Conservation (phyloP, 2,113 vertebrate species). For the Orientallactaga bullata region DNA sequence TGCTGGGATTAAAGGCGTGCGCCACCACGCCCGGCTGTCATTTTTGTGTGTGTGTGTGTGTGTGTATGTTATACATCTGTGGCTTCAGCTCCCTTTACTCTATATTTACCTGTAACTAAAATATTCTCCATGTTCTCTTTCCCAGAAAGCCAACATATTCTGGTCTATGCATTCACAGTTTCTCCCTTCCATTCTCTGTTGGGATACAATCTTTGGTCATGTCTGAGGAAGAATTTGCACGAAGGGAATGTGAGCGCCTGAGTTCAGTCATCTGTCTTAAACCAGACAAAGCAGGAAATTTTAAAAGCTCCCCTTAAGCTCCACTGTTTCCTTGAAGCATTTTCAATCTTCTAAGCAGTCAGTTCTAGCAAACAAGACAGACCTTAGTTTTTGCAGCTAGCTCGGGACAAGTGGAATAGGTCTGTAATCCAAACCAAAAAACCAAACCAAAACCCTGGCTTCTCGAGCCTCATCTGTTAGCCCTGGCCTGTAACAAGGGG, state of each 20-base stretch:
- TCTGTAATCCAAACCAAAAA: constrained; percentile 40
- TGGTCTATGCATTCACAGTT: background rate
- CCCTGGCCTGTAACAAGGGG: background rate
- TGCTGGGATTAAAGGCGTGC: too few relatives aligned
- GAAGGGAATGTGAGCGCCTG: background rate
- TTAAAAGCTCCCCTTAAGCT: background rate
- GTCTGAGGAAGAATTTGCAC: constrained; percentile 14
- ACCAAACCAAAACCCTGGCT: background rate
- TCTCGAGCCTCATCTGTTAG: background rate
- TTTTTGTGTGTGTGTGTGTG: too few relatives aligned
- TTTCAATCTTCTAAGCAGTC: background rate
- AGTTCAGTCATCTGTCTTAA: background rate
- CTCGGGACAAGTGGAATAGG: constrained; percentile 12
- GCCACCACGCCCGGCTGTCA: too few relatives aligned
- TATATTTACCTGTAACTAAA: constrained; percentile 22
- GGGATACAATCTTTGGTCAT: background rate
- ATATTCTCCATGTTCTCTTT: constrained; percentile 23
- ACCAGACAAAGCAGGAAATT: constrained; percentile 15
- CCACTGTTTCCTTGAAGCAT: constrained; percentile 6
- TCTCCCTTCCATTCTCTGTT: background rate
- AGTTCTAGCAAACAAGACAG: constrained; percentile 32
- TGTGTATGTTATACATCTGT: background rate
- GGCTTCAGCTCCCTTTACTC: background rate
- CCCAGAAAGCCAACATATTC: background rate
- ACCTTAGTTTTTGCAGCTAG: constrained; percentile 35